A percentile compares a stretch with the other conserved stretches of the same genome.
These are phyloP conservation scores for Chrysocyon brachyurus DNA, from an alignment of 2,797 vertebrate genomes.

Conservation along the genomic window DNA sequence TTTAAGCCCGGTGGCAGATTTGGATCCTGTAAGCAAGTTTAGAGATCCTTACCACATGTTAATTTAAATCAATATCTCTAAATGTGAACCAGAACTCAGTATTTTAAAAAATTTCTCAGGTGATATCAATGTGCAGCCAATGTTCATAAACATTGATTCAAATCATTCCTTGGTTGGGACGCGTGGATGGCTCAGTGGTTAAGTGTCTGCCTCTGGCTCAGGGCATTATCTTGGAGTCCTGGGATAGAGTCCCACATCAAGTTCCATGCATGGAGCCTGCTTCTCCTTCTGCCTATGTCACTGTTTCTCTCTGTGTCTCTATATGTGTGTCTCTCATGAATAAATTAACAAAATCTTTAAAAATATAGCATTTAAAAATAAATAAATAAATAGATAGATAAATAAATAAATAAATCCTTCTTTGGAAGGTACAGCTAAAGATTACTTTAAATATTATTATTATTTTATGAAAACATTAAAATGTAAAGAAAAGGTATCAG, in stretches of 20 bases:
- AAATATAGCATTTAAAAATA: no score
- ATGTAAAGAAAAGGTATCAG: background rate
- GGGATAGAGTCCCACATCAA: no score
- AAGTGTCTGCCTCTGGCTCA: no score
- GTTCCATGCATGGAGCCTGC: no score
- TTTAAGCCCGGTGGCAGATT: background rate
- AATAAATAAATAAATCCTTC: background rate
- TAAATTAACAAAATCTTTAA: no score
- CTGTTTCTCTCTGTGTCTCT: no score
- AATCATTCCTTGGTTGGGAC: background rate
- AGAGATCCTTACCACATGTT: background rate
- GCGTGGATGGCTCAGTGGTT: no score
- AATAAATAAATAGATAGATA: no score
- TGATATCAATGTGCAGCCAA: background rate
- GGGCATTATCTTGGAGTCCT: no score
- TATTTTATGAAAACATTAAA: background rate
- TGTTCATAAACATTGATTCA: background rate
- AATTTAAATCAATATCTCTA: background rate
- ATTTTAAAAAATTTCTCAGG: background rate
- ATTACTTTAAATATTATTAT: conserved; percentile 6
- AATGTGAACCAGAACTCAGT: background rate
- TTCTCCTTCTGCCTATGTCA: no score
- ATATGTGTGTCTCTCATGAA: no score
- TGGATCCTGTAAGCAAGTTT: background rate
- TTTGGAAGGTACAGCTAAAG: background rate